A percentile compares a stretch with the other conserved stretches of the same genome.
These are phyloP conservation scores for Alaudala cheleensis DNA, from an alignment of 2,113 vertebrate genomes.

Conservation along the genomic window DNA sequence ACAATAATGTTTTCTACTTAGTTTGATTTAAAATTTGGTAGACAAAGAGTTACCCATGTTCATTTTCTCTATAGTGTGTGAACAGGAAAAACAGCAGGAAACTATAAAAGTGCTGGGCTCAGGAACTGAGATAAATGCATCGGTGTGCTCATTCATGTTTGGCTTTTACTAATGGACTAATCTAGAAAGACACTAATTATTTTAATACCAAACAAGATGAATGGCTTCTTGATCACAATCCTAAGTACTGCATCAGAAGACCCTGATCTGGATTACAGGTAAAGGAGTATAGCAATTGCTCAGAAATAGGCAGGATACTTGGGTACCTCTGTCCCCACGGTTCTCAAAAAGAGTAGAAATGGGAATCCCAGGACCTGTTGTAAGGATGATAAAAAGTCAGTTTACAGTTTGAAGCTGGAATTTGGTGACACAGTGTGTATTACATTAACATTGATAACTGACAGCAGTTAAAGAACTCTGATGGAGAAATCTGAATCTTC, in stretches of 20 bases:
- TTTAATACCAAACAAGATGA: background rate
- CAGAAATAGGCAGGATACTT: background rate
- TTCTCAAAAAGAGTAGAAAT: constrained; percentile 80
- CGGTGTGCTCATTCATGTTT: background rate
- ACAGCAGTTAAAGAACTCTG: background rate
- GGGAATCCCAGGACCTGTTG: constrained; percentile 76
- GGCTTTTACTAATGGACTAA: background rate
- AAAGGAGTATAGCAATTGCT: background rate
- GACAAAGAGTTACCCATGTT: background rate
- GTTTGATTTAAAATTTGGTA: background rate
- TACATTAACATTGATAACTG: background rate
- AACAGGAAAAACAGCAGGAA: background rate
- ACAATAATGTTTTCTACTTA: background rate
- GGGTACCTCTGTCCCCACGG: constrained; percentile 71
- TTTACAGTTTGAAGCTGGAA: constrained; percentile 10
- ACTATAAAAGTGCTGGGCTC: background rate
- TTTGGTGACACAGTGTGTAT: background rate
- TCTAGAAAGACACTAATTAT: background rate
- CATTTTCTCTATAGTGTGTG: background rate
- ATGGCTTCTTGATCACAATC: background rate
- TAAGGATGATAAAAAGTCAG: background rate
- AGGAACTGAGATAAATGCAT: background rate
- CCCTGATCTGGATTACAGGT: background rate
- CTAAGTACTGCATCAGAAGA: background rate
- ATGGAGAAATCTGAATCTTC: background rate